Conservation (phyloP, 2,888 invertebrate species). For the Rhyacophila evoluta region DNA sequence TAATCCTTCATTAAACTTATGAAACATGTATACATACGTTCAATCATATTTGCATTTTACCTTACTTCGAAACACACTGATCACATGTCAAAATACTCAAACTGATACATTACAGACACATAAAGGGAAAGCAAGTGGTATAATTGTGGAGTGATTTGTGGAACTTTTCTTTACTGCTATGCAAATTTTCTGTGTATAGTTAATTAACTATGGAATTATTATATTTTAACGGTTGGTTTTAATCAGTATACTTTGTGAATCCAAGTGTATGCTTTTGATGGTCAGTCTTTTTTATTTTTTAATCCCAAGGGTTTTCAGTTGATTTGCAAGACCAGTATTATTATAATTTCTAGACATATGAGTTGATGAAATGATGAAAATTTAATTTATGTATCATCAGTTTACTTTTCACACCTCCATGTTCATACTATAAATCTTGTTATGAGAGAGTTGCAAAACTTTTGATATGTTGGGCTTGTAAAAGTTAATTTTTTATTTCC, state of each 20-base stretch:
- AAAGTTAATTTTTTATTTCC: too few relatives aligned
- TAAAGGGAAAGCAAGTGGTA: conserved; percentile 20
- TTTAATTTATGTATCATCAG: background rate
- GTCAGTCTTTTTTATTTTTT: background rate
- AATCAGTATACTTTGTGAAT: background rate
- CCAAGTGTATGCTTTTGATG: background rate
- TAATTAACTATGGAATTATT: conserved; percentile 30
- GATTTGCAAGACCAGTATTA: conserved; percentile 5
- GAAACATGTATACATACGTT: background rate
- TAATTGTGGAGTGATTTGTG: conserved; percentile 37
- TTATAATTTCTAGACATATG: background rate
- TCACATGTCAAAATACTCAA: background rate
- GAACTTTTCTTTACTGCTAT: conserved; percentile 32
- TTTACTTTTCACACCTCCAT: too few relatives aligned
- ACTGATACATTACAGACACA: background rate
- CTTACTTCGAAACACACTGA: background rate
- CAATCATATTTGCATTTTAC: conserved; percentile 9
- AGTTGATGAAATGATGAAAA: background rate
- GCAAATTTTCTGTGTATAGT: background rate
- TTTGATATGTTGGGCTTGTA: too few relatives aligned
- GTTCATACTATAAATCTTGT: too few relatives aligned
- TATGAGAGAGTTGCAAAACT: too few relatives aligned
- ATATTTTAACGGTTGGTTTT: conserved; percentile 7
- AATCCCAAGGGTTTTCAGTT: background rate
- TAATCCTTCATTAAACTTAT: conserved; percentile 6